A percentile compares a stretch with the other conserved stretches of the same genome.
These are phyloP conservation scores for Chromis chromis DNA, from an alignment of 2,797 vertebrate genomes.

Conservation along the genomic window DNA sequence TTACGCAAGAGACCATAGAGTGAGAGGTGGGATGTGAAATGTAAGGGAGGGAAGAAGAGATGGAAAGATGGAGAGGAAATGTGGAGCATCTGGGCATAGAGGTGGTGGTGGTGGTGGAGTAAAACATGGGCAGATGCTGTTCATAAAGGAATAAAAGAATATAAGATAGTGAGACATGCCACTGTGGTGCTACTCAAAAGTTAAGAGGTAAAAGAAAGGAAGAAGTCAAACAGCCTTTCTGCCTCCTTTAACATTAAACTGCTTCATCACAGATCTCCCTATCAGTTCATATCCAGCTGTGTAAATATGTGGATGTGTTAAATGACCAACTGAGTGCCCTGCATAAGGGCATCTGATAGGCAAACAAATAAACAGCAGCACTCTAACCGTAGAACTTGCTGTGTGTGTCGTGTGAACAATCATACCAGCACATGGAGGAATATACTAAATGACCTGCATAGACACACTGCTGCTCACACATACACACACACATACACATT, in stretches of 20 bases:
- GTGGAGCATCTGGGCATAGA: slow-evolving; percentile 10
- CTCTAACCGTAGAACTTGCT: slow-evolving; percentile 66
- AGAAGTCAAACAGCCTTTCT: slow-evolving; percentile 3
- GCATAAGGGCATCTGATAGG: slow-evolving; percentile 75
- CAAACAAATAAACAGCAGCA: slow-evolving; percentile 81
- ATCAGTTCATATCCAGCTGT: slow-evolving; percentile 82
- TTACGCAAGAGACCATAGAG: slow-evolving; percentile 11
- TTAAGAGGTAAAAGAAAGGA: neutral
- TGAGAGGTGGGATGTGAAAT: slow-evolving; percentile 39
- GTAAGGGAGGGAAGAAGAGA: slow-evolving; percentile 28
- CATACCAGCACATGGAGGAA: slow-evolving; percentile 2
- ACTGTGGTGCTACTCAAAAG: neutral
- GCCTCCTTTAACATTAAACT: slow-evolving; percentile 55
- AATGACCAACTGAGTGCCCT: slow-evolving; percentile 72
- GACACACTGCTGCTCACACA: neutral
- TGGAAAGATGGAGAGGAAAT: slow-evolving; percentile 8
- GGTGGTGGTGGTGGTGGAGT: neutral
- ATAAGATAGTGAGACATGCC: slow-evolving; percentile 1
- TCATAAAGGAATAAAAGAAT: neutral
- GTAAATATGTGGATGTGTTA: slow-evolving; percentile 80
- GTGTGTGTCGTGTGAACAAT: slow-evolving; percentile 14
- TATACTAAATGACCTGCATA: slow-evolving; percentile 11
- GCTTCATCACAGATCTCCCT: slow-evolving; percentile 61
- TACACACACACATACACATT: slow-evolving; percentile 5
- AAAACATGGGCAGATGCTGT: neutral